phyloP scores from a whole-genome alignment of 2,797 vertebrate species.

The Danio aesculapii region DNA sequence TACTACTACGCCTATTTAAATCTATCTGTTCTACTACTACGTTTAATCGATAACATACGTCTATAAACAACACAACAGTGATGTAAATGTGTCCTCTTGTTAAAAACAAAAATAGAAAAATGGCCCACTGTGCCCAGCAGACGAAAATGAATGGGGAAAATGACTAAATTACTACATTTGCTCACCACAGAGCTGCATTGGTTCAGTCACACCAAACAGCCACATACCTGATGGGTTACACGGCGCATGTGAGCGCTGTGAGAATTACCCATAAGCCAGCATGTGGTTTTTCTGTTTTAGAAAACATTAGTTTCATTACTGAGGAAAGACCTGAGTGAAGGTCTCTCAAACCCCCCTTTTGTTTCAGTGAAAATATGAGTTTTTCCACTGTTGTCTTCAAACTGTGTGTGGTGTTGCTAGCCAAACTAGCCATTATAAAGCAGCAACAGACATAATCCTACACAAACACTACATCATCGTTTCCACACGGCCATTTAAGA shows the following conservation, averaged over 20 bases:
- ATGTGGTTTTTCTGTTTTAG: conserved; percentile 24
- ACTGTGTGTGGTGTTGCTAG: background rate
- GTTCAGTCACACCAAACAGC: conserved; percentile 32
- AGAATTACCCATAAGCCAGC: conserved; percentile 20
- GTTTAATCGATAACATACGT: background rate
- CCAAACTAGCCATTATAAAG: conserved; percentile 35
- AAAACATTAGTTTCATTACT: conserved; percentile 31
- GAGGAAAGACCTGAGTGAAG: background rate
- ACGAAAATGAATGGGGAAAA: conserved; percentile 4
- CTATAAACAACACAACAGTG: background rate
- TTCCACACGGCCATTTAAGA: conserved; percentile 27
- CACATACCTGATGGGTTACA: conserved; percentile 34
- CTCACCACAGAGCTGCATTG: conserved; percentile 16
- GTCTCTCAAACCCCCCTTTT: background rate
- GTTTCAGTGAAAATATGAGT: background rate
- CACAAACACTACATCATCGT: conserved; percentile 35
- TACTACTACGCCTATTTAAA: background rate
- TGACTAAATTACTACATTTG: conserved; percentile 30
- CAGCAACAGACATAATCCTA: conserved; percentile 29
- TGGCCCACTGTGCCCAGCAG: background rate
- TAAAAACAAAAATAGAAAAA: conserved; percentile 28
- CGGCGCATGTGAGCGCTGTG: background rate
- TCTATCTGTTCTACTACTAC: background rate
- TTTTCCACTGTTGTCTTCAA: conserved; percentile 21
- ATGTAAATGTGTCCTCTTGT: background rate